Percentiles rank a stretch among this genome's conserved stretches.
phyloP scores from a whole-genome alignment of 2,113 vertebrate genomes.

The Podarcis cretensis region DNA sequence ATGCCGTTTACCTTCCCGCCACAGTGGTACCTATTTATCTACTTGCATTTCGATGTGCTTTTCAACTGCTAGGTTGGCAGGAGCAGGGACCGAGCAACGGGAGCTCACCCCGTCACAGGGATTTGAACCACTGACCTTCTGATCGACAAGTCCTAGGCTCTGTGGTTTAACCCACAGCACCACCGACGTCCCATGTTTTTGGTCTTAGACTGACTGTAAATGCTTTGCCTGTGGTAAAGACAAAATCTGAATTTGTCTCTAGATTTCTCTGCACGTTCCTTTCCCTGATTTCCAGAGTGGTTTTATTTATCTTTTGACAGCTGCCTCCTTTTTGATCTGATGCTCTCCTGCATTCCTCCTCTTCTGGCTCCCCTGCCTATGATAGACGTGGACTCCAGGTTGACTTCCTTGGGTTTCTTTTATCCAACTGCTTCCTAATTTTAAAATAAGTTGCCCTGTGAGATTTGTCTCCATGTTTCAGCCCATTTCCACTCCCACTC shows the following conservation, averaged over 20 bases:
- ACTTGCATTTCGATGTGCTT: no score
- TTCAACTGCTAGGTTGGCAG: no score
- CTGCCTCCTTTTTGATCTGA: background rate
- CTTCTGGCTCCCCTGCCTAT: background rate
- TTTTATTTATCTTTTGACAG: background rate
- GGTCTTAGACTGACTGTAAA: background rate
- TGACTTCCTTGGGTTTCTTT: background rate
- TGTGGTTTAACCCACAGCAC: no score
- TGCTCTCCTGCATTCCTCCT: background rate
- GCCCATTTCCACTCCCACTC: background rate
- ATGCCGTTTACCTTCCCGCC: no score
- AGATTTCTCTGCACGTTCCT: background rate
- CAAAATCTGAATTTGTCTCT: background rate
- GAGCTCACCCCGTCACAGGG: no score
- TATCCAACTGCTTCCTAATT: background rate
- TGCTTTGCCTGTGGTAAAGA: background rate
- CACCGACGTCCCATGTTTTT: background rate
- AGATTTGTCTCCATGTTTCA: background rate
- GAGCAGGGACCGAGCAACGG: no score
- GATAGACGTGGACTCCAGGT: background rate
- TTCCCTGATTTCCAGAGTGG: background rate
- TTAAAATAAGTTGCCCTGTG: background rate
- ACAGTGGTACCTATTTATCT: no score
- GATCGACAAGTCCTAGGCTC: no score
- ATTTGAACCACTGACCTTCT: no score